These are phyloP conservation scores for Crotalus helleri DNA, from an alignment of 2,113 vertebrate species.

Conservation along the genomic window DNA sequence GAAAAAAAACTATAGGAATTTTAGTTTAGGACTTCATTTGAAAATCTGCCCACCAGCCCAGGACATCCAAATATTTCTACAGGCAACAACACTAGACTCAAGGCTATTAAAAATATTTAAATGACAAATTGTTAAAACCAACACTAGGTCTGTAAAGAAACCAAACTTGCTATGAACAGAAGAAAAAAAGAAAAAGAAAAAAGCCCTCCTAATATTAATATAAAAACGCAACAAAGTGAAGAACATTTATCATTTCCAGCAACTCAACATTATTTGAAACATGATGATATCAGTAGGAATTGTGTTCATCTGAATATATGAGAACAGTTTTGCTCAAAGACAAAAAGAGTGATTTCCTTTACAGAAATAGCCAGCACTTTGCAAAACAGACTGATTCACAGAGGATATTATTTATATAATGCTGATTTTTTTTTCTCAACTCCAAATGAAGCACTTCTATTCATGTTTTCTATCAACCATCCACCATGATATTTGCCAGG, in stretches of 20 bases:
- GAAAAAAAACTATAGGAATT: background rate
- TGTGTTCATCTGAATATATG: background rate
- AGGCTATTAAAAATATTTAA: background rate
- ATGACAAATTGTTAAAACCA: background rate
- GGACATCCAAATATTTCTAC: background rate
- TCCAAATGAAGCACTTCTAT: background rate
- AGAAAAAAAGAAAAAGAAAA: background rate
- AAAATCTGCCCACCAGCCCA: background rate
- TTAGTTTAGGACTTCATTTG: background rate
- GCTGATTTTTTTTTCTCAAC: background rate
- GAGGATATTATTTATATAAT: background rate
- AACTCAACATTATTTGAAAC: background rate
- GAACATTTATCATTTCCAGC: conserved; percentile 39
- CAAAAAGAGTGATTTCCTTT: background rate
- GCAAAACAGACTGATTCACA: background rate
- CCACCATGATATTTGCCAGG: background rate
- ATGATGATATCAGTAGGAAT: conserved; percentile 24
- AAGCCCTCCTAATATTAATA: background rate
- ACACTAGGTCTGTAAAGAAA: background rate
- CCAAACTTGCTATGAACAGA: background rate
- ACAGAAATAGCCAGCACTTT: background rate
- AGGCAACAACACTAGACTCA: background rate
- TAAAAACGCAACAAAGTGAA: conserved; percentile 25
- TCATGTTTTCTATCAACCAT: background rate
- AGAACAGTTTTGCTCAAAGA: background rate